Percentiles rank a stretch among this genome's conserved stretches.
These are phyloP conservation scores for Mechanitis messenoides DNA, from an alignment of 2,888 invertebrate genomes.

Conservation along the genomic window DNA sequence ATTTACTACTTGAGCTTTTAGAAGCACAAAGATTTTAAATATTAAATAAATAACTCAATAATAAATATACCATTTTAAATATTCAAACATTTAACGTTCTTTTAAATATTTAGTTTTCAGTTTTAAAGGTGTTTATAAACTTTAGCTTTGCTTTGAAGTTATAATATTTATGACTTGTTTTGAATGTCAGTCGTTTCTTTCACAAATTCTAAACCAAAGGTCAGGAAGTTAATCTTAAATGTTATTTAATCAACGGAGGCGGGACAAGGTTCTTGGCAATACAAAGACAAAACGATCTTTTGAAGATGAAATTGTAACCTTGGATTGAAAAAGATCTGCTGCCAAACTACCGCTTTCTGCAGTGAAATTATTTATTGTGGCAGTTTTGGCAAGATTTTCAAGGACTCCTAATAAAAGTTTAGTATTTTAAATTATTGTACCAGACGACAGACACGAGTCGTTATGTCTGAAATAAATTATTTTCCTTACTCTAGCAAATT, in stretches of 20 bases:
- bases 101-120: no score
- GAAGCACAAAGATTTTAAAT: no score
- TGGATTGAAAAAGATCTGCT: not conserved
- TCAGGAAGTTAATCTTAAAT: not conserved
- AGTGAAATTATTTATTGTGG: not conserved
- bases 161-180: no score
- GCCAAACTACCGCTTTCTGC: constrained; percentile 1
- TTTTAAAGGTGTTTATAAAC: no score
- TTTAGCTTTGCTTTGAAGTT: no score
- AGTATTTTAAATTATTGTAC: constrained; percentile 2
- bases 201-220: not conserved
- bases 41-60: no score
- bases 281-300: not conserved
- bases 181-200: no score
- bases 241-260: not conserved
- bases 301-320: constrained; percentile 2
- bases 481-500: no score
- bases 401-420: constrained; percentile 11
- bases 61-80: no score
- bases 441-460: not conserved
- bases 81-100: no score
- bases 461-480: not conserved
- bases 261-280: not conserved
- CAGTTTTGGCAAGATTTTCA: constrained; percentile 19
- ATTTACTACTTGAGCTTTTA: no score